Base-by-base conservation (phyloP, 1,140 invertebrate genomes). In the Drosophila watanabei region DNA sequence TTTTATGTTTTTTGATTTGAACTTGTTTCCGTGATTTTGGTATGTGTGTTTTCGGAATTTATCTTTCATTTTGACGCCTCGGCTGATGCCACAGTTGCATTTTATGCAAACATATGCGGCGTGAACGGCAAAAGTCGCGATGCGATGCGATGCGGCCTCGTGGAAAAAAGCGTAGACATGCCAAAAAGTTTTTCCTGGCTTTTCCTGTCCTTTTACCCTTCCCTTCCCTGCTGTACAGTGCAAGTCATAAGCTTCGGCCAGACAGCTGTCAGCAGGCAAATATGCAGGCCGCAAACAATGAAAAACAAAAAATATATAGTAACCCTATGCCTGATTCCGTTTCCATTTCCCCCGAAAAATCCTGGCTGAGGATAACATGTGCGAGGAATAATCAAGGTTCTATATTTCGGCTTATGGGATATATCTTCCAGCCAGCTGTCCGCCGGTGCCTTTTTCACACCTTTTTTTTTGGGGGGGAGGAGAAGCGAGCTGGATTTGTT, bases 31-130 rank as follows among this genome's bases (percentile, higher is more conserved):
- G 28, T 69, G 52, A 69, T 61, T 80, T 80, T 35, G 43, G 56
- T 65, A 62, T 70, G 49, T 52, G 49, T 33, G 73, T 85, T 72
- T 79, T 79, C 62, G 51, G 84, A 85, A 85, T 89, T 81, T 90
- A 89, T 89, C 81, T 89, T 89, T 89, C 81, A 72, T 90, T 87
- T 85, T 75, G 85, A 81, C 54, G 48, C 54, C 32, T 59, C 33
- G 45, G 62, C 52, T 83, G 75, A 58, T 56, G 71, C 18, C 77
- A 69, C 59, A 64, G 72, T 75, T 77, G 76, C 66, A 79, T 73
- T 88, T 84, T 89, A 85, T 89, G 85, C 86, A 89, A 87, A 90
- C 85, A 89, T 89, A 85, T 90, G 85, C 81, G 61, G 79, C 79
- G 75, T 72, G 63, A 79, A 89, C 14, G 41, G 60, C 54, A 57